Percentiles rank a stretch among this genome's conserved stretches.
Evolutionary conservation across 2,113 vertebrate species (phyloP).

Genomic region (Notothenia coriiceps): DNA sequence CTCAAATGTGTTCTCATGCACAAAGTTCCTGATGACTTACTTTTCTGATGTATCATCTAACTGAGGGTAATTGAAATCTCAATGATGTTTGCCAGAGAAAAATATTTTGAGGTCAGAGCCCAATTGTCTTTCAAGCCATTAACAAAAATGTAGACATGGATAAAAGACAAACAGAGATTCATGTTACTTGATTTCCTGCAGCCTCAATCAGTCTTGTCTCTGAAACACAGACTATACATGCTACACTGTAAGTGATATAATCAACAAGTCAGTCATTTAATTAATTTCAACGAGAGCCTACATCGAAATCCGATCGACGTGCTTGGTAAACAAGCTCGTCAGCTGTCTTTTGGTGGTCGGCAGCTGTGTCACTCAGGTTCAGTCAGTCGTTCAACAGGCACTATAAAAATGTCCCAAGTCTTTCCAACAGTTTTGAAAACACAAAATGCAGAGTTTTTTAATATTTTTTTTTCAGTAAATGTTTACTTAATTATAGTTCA

Average conservation of each 20-base stretch:
- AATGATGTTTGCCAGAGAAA: not conserved
- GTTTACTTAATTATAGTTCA: not conserved
- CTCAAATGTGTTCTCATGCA: not conserved
- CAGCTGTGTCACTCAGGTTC: not conserved
- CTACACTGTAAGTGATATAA: not conserved
- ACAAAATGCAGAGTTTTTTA: not conserved
- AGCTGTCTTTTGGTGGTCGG: constrained; percentile 15
- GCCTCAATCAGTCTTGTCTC: not conserved
- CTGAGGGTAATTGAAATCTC: not conserved
- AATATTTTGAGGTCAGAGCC: not conserved
- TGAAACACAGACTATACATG: not conserved
- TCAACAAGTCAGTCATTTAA: not conserved
- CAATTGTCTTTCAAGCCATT: not conserved
- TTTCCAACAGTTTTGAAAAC: not conserved
- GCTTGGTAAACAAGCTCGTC: not conserved
- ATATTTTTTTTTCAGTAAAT: not conserved
- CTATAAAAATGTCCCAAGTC: not conserved
- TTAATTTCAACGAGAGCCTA: not conserved
- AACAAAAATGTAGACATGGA: not conserved
- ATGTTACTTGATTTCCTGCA: not conserved
- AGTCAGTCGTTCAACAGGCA: not conserved
- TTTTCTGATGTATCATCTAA: not conserved
- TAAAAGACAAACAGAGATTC: not conserved
- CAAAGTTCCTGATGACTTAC: not conserved
- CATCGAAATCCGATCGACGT: not conserved